Evolutionary conservation across 2,113 vertebrate genomes (phyloP).

Genomic region (Malurus alboscapulatus): DNA sequence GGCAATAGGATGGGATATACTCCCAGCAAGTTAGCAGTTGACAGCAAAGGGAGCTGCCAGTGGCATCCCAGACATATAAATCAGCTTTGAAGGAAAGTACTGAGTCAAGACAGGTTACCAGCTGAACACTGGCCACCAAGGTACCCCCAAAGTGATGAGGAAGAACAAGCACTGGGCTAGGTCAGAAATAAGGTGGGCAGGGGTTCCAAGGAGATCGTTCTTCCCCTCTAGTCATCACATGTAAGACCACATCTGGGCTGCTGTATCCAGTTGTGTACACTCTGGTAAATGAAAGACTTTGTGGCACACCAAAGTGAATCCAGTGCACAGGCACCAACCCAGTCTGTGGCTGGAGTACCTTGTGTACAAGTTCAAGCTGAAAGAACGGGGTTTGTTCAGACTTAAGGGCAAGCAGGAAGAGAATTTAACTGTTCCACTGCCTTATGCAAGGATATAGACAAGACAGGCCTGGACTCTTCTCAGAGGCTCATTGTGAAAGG

Average conservation of each 20-base stretch:
- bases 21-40: not conserved
- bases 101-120: not conserved
- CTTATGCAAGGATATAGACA: not conserved
- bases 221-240: not conserved
- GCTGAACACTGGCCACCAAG: not conserved
- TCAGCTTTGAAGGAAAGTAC: not conserved
- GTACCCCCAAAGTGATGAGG: not conserved
- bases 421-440: not conserved
- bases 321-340: not conserved
- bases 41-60: not conserved
- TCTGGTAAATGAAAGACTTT: not conserved
- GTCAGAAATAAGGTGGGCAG: not conserved
- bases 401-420: not conserved
- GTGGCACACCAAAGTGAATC: not conserved
- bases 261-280: not conserved
- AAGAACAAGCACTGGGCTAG: not conserved
- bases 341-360: not conserved
- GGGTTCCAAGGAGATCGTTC: not conserved
- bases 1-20: not conserved
- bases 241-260: not conserved
- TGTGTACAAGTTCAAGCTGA: accelerated
- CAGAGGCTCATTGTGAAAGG: not conserved
- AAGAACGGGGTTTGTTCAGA: not conserved
- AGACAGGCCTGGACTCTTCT: not conserved
- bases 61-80: not conserved